Evolutionary conservation across 2,888 invertebrate species (phyloP).

Genomic region (Sinelater perroti): DNA sequence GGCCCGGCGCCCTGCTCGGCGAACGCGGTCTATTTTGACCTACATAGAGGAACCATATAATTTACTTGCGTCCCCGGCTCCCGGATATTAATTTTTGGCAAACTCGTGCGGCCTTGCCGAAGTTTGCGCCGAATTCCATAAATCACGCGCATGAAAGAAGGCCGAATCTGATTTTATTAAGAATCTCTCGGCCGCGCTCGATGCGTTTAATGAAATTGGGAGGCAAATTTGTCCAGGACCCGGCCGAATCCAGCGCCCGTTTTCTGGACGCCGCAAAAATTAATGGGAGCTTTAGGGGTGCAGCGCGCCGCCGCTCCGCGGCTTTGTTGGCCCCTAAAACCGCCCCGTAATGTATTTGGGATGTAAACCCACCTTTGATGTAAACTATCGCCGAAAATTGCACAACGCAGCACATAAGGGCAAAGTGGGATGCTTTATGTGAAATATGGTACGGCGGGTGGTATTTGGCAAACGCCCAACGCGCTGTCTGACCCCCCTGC

Average conservation of each 20-base stretch:
- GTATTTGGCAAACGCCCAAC: conserved; percentile 42
- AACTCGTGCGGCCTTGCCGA: conserved; percentile 30
- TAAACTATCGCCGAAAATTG: conserved; percentile 39
- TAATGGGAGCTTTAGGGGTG: background rate
- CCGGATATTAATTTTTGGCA: conserved; percentile 38
- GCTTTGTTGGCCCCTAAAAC: conserved; percentile 5
- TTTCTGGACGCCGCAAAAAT: background rate
- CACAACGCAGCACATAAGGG: conserved; percentile 38
- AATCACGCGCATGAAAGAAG: conserved; percentile 21
- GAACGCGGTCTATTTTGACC: conserved; percentile 20
- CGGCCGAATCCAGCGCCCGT: background rate
- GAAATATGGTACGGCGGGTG: conserved; percentile 39
- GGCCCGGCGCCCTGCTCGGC: no score
- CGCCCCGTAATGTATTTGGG: conserved; percentile 20
- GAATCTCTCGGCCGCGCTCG: no score
- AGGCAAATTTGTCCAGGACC: no score
- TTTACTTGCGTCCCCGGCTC: conserved; percentile 30
- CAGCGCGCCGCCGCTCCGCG: background rate
- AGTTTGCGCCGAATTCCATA: conserved; percentile 30
- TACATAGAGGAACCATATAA: conserved; percentile 30
- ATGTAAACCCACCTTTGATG: conserved; percentile 40
- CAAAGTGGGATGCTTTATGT: conserved; percentile 41
- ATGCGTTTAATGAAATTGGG: no score
- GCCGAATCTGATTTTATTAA: conserved; percentile 6
- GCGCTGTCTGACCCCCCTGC: conserved; percentile 31